These are phyloP conservation scores for Phengaris arion DNA, from an alignment of 2,888 invertebrate genomes.

Conservation along the genomic window DNA sequence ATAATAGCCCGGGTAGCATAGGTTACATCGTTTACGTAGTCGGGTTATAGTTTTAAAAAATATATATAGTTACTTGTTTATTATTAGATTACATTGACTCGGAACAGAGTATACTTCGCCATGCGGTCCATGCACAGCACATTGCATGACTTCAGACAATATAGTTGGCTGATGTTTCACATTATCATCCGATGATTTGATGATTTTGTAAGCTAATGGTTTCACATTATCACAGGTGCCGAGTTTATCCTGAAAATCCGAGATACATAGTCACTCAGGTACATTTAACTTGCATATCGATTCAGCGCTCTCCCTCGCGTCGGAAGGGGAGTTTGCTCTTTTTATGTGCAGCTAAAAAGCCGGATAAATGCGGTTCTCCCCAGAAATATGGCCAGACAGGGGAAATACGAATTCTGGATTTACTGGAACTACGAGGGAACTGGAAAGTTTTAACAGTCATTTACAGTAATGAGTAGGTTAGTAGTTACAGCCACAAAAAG, in stretches of 20 bases:
- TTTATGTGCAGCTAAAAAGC: constrained; percentile 59
- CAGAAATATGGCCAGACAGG: constrained; percentile 43
- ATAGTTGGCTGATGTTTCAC: too few relatives aligned
- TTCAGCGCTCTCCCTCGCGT: constrained; percentile 54
- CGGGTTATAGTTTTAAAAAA: too few relatives aligned
- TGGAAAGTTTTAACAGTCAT: background rate
- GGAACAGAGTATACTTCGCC: too few relatives aligned
- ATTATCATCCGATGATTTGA: too few relatives aligned
- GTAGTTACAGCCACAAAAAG: background rate
- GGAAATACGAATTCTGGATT: constrained; percentile 37
- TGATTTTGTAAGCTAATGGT: too few relatives aligned
- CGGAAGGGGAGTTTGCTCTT: constrained; percentile 51
- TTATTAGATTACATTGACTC: too few relatives aligned
- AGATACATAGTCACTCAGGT: constrained; percentile 50
- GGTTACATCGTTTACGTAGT: too few relatives aligned
- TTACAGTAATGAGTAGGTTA: background rate
- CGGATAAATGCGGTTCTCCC: constrained; percentile 59
- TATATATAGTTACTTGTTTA: too few relatives aligned
- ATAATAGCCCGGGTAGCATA: too few relatives aligned
- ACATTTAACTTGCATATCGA: constrained; percentile 71
- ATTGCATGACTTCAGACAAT: background rate
- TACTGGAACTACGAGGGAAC: constrained; percentile 24
- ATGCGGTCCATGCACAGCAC: background rate
- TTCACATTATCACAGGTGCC: background rate
- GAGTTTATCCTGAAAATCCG: constrained; percentile 36